Evolutionary conservation across 2,888 invertebrate genomes (phyloP).

Genomic region (Orthosia cruda): DNA sequence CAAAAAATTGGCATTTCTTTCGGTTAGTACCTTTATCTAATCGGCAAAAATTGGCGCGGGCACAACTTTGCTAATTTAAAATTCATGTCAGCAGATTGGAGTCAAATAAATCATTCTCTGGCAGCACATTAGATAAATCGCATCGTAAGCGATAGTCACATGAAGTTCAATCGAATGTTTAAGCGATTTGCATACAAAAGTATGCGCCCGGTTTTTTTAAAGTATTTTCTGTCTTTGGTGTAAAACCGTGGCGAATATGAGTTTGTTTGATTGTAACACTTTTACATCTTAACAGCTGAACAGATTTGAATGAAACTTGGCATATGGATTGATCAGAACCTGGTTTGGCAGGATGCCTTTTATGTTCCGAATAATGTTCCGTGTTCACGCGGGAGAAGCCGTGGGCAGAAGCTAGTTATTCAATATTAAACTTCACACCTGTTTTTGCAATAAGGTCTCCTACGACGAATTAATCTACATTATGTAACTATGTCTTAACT

Average conservation of each 20-base stretch:
- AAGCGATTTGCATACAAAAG: slow-evolving; percentile 10
- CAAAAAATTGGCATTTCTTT: not conserved
- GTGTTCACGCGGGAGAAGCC: too few relatives aligned
- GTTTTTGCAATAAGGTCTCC: too few relatives aligned
- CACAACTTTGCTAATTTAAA: not conserved
- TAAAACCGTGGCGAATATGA: not conserved
- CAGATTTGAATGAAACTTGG: too few relatives aligned
- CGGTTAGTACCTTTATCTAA: not conserved
- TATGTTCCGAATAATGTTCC: too few relatives aligned
- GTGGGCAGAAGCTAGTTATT: too few relatives aligned
- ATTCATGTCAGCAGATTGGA: not conserved
- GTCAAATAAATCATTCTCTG: slow-evolving; percentile 18
- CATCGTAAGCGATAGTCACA: not conserved
- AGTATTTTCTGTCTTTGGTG: not conserved
- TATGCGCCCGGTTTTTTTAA: not conserved
- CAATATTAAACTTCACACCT: too few relatives aligned
- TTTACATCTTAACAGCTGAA: too few relatives aligned
- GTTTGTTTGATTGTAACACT: too few relatives aligned
- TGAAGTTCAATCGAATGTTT: not conserved
- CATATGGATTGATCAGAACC: too few relatives aligned
- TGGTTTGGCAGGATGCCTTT: too few relatives aligned
- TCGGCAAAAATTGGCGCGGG: not conserved
- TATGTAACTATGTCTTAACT: too few relatives aligned
- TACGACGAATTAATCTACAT: too few relatives aligned
- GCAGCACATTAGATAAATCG: slow-evolving; percentile 2